Evolutionary conservation across 2,113 vertebrate genomes (phyloP).

Genomic region (Pipra filicauda): DNA sequence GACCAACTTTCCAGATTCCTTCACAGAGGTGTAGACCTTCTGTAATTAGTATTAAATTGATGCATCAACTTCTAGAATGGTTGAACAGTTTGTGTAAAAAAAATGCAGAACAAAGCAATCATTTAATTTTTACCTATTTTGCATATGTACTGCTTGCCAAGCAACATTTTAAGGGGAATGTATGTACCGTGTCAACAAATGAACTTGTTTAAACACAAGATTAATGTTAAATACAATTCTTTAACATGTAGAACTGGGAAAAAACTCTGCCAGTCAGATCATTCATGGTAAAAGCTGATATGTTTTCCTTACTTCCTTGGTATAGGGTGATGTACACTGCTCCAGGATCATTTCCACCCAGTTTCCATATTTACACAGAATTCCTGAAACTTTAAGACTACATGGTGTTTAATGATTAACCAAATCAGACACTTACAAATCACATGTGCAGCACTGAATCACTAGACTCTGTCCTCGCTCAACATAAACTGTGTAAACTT

Average conservation of each 20-base stretch:
- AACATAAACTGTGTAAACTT: conserved; percentile 35
- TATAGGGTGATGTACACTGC: background rate
- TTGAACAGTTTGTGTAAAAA: background rate
- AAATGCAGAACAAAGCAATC: background rate
- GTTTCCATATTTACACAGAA: background rate
- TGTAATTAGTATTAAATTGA: background rate
- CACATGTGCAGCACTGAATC: background rate
- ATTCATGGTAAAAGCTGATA: background rate
- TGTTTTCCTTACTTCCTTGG: background rate
- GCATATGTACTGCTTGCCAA: background rate
- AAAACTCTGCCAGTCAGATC: background rate
- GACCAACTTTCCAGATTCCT: background rate
- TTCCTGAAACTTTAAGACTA: background rate
- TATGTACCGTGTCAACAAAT: background rate
- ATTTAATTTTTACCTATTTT: background rate
- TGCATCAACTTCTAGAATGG: background rate
- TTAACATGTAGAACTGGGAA: background rate
- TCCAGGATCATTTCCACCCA: background rate
- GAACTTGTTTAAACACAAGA: background rate
- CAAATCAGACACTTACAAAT: conserved; percentile 11
- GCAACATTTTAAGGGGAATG: background rate
- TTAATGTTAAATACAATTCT: background rate
- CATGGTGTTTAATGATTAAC: background rate
- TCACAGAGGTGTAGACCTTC: background rate
- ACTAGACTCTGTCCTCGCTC: background rate